These are phyloP conservation scores for Lepeophtheirus nordmannii DNA, from an alignment of 2,888 invertebrate species.

Conservation along the genomic window DNA sequence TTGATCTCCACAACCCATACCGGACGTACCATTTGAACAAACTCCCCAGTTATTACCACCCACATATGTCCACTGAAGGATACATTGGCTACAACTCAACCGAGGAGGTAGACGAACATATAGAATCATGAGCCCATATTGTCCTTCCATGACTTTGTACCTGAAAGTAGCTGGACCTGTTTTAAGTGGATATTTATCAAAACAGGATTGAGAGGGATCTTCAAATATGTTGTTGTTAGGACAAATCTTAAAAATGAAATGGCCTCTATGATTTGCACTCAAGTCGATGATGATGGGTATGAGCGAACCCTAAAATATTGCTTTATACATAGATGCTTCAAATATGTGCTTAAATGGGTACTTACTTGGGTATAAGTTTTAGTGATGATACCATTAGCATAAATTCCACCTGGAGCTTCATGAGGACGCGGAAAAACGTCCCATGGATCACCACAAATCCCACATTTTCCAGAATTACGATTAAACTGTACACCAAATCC, in stretches of 20 bases:
- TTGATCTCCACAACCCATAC: conserved; percentile 70
- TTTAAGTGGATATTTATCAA: conserved; percentile 45
- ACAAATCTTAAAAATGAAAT: conserved; percentile 67
- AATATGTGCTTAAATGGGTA: too few species aligned
- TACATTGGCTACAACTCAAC: conserved; percentile 58
- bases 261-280: conserved; percentile 66
- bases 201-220: conserved; percentile 46
- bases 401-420: conserved; percentile 59
- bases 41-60: conserved; percentile 69
- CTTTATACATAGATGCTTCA: too few species aligned
- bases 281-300: conserved; percentile 60
- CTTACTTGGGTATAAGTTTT: conserved; percentile 50
- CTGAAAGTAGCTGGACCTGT: not conserved
- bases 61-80: conserved; percentile 71
- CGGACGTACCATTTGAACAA: conserved; percentile 52
- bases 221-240: conserved; percentile 40
- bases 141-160: conserved; percentile 8
- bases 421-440: conserved; percentile 57
- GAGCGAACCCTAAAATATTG: conserved; percentile 37
- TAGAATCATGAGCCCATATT: conserved; percentile 23
- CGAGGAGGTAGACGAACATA: conserved; percentile 42
- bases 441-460: conserved; percentile 72
- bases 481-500: conserved; percentile 66
- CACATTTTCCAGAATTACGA: conserved; percentile 64
- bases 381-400: conserved; percentile 63